Percentiles rank a stretch among this genome's conserved stretches.
Evolutionary conservation across 2,888 invertebrate genomes (phyloP).

Genomic region (Philereme transversata): DNA sequence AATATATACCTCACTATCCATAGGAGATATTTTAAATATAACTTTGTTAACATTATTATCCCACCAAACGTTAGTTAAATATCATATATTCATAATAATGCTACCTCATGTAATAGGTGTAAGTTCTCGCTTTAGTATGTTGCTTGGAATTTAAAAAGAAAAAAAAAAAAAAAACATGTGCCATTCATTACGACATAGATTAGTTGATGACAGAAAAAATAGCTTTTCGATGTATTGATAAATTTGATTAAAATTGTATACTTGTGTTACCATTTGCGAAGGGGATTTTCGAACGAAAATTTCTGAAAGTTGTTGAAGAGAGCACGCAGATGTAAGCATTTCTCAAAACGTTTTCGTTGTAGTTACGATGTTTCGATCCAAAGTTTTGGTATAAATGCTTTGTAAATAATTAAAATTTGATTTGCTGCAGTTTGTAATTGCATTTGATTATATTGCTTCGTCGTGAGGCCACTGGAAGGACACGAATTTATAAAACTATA

Average conservation of each 20-base stretch:
- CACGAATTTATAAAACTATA: conserved; percentile 31
- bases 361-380: conserved; percentile 33
- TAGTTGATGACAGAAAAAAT: conserved; percentile 17
- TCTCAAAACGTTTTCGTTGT: conserved; percentile 23
- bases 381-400: conserved; percentile 46
- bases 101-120: conserved; percentile 70
- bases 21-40: conserved; percentile 68
- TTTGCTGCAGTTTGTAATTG: conserved; percentile 67
- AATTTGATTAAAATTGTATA: conserved; percentile 23
- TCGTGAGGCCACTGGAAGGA: conserved; percentile 50
- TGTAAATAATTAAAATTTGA: conserved; percentile 66
- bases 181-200: conserved; percentile 40
- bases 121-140: conserved; percentile 50
- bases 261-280: conserved; percentile 26
- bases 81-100: conserved; percentile 73
- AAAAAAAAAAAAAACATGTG: conserved; percentile 39
- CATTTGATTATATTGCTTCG: conserved; percentile 60
- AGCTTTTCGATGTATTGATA: conserved; percentile 21
- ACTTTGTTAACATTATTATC: conserved; percentile 74
- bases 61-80: conserved; percentile 79
- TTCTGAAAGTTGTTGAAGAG: neutral
- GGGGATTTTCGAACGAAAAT: neutral
- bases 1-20: conserved; percentile 78
- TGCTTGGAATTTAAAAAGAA: conserved; percentile 41
- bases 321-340: conserved; percentile 19